Conservation (phyloP, 37 sponge, comb jelly and placozoan genomes). For the Cladorhizidae sp. region DNA sequence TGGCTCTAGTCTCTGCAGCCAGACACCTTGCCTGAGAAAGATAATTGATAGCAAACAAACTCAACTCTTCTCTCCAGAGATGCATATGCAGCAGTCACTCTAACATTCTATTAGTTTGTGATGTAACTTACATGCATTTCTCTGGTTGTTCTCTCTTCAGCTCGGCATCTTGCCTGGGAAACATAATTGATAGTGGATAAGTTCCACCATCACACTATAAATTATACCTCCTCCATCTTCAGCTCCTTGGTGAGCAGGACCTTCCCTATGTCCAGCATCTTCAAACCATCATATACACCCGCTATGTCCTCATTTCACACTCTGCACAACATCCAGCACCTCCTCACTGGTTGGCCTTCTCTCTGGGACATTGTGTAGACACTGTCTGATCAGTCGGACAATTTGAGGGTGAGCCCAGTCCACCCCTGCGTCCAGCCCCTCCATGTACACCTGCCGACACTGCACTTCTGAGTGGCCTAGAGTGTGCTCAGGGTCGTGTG, state of each 20-base stretch:
- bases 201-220: too few species aligned
- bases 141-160: neutral
- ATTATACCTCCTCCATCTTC: neutral
- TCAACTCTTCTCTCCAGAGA: neutral
- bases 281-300: neutral
- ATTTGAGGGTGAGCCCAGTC: neutral
- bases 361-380: constrained; percentile 3
- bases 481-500: neutral
- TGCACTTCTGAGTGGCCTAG: neutral
- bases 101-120: neutral
- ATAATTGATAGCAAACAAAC: too few species aligned
- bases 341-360: neutral
- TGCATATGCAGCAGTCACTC: neutral
- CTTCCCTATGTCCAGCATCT: neutral
- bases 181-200: too few species aligned
- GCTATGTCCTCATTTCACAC: neutral
- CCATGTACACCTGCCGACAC: neutral
- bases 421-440: neutral
- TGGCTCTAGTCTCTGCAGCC: neutral
- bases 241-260: neutral
- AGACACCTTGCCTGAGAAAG: too few species aligned
- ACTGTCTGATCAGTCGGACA: neutral
- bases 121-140: neutral
- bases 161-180: too few species aligned
- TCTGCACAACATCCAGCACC: neutral